A percentile compares a stretch with the other conserved stretches of the same genome.
phyloP scores from a whole-genome alignment of 2,797 vertebrate species.

The Sebastes minor region DNA sequence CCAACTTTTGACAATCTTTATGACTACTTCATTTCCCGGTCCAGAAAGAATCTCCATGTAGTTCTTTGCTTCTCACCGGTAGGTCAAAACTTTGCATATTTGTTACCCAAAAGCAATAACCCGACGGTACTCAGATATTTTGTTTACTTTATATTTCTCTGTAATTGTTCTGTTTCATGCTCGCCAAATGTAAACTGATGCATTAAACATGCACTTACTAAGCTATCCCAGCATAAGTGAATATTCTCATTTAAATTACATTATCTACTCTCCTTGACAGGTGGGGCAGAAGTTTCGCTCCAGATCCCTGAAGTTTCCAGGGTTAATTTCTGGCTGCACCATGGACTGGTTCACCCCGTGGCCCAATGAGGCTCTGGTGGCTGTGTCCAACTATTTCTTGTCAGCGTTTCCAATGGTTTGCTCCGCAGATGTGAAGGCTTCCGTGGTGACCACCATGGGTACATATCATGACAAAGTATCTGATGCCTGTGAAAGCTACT shows the following conservation, averaged over 20 bases:
- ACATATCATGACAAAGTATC: constrained; percentile 90
- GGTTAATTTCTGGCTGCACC: constrained; percentile 91
- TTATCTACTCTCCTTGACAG: constrained; percentile 28
- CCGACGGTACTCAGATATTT: neutral
- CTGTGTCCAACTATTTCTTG: constrained; percentile 89
- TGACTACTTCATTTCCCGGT: constrained; percentile 89
- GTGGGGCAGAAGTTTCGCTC: constrained; percentile 89
- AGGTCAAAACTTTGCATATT: constrained; percentile 11
- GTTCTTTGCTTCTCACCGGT: constrained; percentile 92
- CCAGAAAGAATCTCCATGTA: constrained; percentile 86
- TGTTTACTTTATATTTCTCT: neutral
- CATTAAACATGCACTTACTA: neutral
- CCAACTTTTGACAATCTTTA: constrained; percentile 85
- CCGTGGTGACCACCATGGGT: constrained; percentile 89
- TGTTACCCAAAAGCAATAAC: neutral
- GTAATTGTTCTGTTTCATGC: neutral
- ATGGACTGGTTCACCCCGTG: constrained; percentile 92
- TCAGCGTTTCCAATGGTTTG: constrained; percentile 87
- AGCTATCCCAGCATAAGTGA: neutral
- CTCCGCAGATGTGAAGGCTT: constrained; percentile 79
- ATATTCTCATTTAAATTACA: neutral
- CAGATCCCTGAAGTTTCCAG: constrained; percentile 89
- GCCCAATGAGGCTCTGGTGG: constrained; percentile 89
- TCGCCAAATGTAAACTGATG: neutral
- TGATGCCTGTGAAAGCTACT: constrained; percentile 87